phyloP scores from a whole-genome alignment of 1,140 invertebrate genomes.

The Yoshiicerus persimilis region DNA sequence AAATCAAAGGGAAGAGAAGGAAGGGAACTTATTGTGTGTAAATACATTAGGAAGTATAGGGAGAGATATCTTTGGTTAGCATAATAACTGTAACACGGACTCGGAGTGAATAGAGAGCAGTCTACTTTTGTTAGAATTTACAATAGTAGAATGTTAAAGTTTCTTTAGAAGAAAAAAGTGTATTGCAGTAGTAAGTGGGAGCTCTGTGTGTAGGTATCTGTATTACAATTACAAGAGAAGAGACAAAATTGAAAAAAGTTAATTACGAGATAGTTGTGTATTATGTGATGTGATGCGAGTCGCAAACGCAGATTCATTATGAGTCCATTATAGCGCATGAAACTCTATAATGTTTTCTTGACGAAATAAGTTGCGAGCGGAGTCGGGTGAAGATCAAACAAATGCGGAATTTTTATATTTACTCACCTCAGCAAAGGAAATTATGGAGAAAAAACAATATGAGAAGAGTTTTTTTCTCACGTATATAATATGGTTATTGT shows the following conservation, averaged over 20 bases:
- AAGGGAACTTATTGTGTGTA: neutral
- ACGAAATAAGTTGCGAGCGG: conserved; percentile 34
- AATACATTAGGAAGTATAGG: neutral
- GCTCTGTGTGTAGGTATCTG: too few species aligned
- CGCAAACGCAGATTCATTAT: conserved; percentile 36
- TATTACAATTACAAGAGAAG: neutral
- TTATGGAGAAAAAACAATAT: conserved; percentile 41
- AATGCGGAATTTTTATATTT: conserved; percentile 48
- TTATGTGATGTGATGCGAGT: conserved; percentile 5
- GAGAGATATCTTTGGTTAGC: too few species aligned
- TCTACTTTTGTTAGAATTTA: neutral
- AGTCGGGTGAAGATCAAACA: conserved; percentile 46
- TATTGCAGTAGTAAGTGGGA: neutral
- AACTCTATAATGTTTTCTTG: conserved; percentile 24
- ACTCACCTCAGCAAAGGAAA: conserved; percentile 41
- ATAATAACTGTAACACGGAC: neutral
- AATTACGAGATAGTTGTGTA: neutral
- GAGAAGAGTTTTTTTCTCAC: conserved; percentile 47
- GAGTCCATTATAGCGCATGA: conserved; percentile 22
- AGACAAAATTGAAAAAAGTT: conserved; percentile 29
- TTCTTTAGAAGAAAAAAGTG: neutral
- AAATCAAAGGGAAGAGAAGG: neutral
- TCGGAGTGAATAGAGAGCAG: neutral
- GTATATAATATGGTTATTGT: conserved; percentile 47
- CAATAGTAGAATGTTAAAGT: neutral